Base-by-base conservation (phyloP, 2,797 vertebrate genomes). In the Rachycentron canadum region DNA sequence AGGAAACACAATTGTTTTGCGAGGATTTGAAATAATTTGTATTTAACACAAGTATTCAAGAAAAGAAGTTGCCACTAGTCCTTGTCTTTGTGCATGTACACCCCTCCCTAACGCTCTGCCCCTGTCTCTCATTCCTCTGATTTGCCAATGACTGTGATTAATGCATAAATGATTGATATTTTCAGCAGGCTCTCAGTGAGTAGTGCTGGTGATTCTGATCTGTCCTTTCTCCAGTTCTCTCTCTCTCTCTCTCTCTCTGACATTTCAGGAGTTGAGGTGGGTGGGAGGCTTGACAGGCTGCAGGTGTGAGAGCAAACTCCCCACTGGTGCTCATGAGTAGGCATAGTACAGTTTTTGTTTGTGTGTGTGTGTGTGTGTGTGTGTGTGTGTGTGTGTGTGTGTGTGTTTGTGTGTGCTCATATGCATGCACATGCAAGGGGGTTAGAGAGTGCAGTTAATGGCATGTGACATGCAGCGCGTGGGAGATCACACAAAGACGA, bases 251-350 rank as follows among this genome's bases (percentile, higher is more conserved):
- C 58, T 75, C 66, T 65, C 67, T 75, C 69, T 90, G 87, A 91
- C 81, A 91, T 90, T 88, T 90, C 36, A 58, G 71, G 65, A n/a
- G 76, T 72, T 71, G 78, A 75, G 80, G 63, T 73, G 74, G 87
- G 87, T 61, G 85, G 89, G 81, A 90, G n/a, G 83, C 78, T 84
- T 80, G 82, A 82, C 75, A 89, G 81, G 84, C 82, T 88, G 86
- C 83, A 87, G 88, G 89, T 92, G 92, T 93, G 91, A 89, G 79
- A 84, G 81, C 78, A 57, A 88, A 93, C 87, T 84, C 90, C 91
- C 90, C 79, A 88, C 83, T 82, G 74, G 45, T 71, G 83, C 38
- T 81, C 71, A 62, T 30, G 56, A 83, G 76, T 43, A 83, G 67
- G 38, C 56, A 68, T 49, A 56, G 58, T 32, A 59, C 34, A 52